Evolutionary conservation across 2,113 vertebrate species (phyloP).

Genomic region (Aramus guarauna): DNA sequence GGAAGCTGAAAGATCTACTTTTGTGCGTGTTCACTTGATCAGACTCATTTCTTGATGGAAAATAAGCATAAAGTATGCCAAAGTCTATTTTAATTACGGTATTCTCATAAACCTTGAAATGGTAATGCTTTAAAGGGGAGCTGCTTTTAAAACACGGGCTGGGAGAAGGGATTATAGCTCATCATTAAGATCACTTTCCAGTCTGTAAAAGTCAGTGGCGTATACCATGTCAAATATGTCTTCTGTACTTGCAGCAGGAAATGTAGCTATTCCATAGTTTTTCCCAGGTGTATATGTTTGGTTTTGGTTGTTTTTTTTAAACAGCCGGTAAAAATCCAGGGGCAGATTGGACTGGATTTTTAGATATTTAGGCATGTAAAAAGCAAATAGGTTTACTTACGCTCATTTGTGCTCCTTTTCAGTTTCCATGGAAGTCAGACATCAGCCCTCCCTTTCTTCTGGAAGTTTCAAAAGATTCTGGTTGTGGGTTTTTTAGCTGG

Average conservation of each 20-base stretch:
- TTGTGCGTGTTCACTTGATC: neutral
- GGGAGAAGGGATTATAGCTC: neutral
- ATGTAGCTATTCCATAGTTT: neutral
- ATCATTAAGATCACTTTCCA: neutral
- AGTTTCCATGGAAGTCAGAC: neutral
- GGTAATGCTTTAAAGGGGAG: neutral
- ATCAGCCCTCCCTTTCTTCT: neutral
- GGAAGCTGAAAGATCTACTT: neutral
- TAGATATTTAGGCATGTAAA: neutral
- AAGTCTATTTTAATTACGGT: neutral
- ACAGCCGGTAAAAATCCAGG: neutral
- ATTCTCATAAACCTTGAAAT: neutral
- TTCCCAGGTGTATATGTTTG: neutral
- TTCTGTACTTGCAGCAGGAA: neutral
- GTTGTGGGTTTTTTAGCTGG: accelerated
- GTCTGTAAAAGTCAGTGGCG: neutral
- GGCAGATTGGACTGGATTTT: neutral
- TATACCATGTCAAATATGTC: neutral
- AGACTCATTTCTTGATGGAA: neutral
- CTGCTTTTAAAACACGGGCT: neutral
- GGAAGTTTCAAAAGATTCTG: neutral
- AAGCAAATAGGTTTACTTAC: neutral
- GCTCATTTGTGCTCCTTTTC: neutral
- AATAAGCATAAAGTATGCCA: neutral
- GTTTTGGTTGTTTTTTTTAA: too few relatives aligned